Evolutionary conservation across 2,888 invertebrate genomes (phyloP).

Genomic region (Drosophila borborema): DNA sequence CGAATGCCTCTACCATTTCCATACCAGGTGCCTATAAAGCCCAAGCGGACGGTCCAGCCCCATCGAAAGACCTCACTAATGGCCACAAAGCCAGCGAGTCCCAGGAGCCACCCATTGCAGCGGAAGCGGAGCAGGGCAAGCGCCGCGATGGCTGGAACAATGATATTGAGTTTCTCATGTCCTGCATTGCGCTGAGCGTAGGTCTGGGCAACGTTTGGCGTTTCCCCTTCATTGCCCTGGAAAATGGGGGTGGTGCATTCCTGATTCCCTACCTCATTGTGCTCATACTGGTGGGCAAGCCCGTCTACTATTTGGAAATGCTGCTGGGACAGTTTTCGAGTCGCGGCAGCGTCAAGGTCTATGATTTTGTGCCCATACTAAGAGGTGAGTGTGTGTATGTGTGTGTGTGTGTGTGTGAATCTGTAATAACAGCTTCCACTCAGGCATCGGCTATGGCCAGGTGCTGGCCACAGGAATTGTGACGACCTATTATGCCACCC

Average conservation of each 20-base stretch:
- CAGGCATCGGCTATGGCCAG: slow-evolving; percentile 87
- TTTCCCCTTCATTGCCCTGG: slow-evolving; percentile 88
- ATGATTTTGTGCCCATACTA: slow-evolving; percentile 88
- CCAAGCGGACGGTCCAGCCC: slow-evolving; percentile 27
- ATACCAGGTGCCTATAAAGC: slow-evolving; percentile 68
- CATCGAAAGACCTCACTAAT: slow-evolving; percentile 26
- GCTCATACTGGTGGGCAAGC: slow-evolving; percentile 88
- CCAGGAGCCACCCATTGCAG: slow-evolving; percentile 2
- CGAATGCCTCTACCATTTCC: slow-evolving; percentile 70
- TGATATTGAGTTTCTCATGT: slow-evolving; percentile 88
- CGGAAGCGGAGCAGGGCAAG: slow-evolving; percentile 35
- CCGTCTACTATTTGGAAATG: slow-evolving; percentile 91
- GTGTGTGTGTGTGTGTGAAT: slow-evolving; percentile 7
- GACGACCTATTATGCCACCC: slow-evolving; percentile 88
- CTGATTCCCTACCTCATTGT: slow-evolving; percentile 89
- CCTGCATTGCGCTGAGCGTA: slow-evolving; percentile 87
- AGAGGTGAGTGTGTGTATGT: slow-evolving; percentile 86
- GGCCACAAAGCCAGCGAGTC: slow-evolving; percentile 15
- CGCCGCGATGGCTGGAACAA: slow-evolving; percentile 87
- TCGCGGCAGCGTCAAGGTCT: slow-evolving; percentile 88
- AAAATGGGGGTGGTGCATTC: slow-evolving; percentile 89
- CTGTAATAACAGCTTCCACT: not conserved
- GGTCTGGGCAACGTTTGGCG: slow-evolving; percentile 90
- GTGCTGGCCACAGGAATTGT: slow-evolving; percentile 86
- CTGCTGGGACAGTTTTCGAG: slow-evolving; percentile 90